Percentiles rank a stretch among this genome's conserved stretches.
Conservation (phyloP, 2,797 vertebrate species). For the Gallinago solitaria region DNA sequence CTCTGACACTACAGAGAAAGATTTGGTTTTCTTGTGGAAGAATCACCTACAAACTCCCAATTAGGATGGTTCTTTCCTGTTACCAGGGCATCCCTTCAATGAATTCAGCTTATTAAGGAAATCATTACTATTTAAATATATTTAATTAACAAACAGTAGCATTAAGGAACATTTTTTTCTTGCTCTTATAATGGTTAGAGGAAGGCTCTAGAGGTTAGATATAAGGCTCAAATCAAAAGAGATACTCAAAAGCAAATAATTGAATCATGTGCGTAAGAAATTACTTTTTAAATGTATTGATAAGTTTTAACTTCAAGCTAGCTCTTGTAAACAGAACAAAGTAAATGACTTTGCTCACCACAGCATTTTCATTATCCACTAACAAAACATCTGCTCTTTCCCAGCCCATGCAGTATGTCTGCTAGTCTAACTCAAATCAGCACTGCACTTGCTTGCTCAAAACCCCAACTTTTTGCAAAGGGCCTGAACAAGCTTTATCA, state of each 20-base stretch:
- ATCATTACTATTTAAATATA: neutral
- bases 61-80: neutral
- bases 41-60: neutral
- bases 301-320: neutral
- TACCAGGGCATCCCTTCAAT: neutral
- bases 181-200: neutral
- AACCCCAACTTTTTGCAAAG: neutral
- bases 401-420: neutral
- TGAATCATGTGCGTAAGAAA: neutral
- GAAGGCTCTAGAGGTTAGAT: neutral
- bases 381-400: neutral
- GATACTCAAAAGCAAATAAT: neutral
- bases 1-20: neutral
- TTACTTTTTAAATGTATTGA: neutral
- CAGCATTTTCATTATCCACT: neutral
- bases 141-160: neutral
- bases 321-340: neutral
- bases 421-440: neutral
- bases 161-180: neutral
- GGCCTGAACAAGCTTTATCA: neutral
- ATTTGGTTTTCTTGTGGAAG: neutral
- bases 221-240: neutral
- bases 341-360: neutral
- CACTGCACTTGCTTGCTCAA: neutral
- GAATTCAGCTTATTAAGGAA: neutral